phyloP scores from a whole-genome alignment of 2,888 invertebrate species.

The Parapristionchus giblindavisi region DNA sequence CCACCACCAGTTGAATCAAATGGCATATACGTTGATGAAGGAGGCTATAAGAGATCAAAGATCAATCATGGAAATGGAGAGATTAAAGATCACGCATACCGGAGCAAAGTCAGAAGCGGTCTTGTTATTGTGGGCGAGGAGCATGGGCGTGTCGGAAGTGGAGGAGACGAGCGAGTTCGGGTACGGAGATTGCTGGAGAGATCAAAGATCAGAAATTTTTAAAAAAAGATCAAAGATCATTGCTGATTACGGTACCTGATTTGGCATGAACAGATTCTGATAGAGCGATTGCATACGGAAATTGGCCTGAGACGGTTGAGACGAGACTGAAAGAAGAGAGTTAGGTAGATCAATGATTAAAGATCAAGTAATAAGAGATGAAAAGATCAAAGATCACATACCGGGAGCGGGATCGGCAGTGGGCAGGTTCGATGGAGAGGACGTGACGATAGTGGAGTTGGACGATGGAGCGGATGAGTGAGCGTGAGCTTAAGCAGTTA shows the following conservation, averaged over 20 bases:
- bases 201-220: neutral
- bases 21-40: slow-evolving; percentile 24
- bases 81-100: too few species aligned
- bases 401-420: slow-evolving; percentile 35
- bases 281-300: slow-evolving; percentile 45
- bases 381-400: neutral
- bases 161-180: slow-evolving; percentile 28
- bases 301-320: slow-evolving; percentile 14
- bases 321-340: neutral
- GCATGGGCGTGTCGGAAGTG: slow-evolving; percentile 12
- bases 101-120: neutral
- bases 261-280: slow-evolving; percentile 48
- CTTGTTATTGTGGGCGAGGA: neutral
- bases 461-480: slow-evolving; percentile 30
- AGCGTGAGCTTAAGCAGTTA: too few species aligned
- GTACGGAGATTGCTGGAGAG: slow-evolving; percentile 4
- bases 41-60: slow-evolving; percentile 18
- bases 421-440: slow-evolving; percentile 30
- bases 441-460: slow-evolving; percentile 29
- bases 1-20: slow-evolving; percentile 20
- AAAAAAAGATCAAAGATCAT: neutral
- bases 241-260: slow-evolving; percentile 17
- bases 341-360: neutral
- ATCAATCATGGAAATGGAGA: too few species aligned
- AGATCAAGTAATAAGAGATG: neutral